Evolutionary conservation across 1,140 invertebrate species (phyloP).

Genomic region (Panulirus ornatus): DNA sequence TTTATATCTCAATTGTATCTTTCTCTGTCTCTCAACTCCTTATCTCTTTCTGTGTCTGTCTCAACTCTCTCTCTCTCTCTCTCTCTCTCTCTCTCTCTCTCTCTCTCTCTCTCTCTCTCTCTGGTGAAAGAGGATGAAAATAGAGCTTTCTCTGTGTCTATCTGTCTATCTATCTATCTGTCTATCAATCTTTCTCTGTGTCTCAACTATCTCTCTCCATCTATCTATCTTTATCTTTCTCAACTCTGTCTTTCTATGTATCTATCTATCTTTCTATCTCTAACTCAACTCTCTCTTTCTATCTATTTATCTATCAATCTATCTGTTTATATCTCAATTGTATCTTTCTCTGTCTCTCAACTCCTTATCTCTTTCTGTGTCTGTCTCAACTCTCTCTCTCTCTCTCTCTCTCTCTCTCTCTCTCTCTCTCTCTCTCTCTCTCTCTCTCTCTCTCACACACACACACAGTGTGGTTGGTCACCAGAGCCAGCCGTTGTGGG

Average conservation of each 20-base stretch:
- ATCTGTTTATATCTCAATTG: neutral
- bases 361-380: neutral
- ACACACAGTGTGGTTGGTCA: neutral
- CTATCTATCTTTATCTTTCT: neutral
- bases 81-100: neutral
- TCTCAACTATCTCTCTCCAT: neutral
- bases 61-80: neutral
- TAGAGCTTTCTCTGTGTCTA: neutral
- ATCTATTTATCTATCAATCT: neutral
- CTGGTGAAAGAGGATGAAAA: too few species aligned
- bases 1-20: neutral
- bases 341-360: neutral
- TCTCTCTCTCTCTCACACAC: neutral
- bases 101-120: neutral
- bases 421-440: neutral
- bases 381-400: neutral
- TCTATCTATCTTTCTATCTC: neutral
- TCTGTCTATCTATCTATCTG: neutral
- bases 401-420: constrained; percentile 7
- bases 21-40: neutral
- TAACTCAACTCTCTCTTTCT: neutral
- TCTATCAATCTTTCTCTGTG: neutral
- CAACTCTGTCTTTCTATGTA: neutral
- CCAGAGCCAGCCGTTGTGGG: neutral
- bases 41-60: neutral